phyloP scores from a whole-genome alignment of 2,888 invertebrate species.

The Tanytarsus gracilentus region DNA sequence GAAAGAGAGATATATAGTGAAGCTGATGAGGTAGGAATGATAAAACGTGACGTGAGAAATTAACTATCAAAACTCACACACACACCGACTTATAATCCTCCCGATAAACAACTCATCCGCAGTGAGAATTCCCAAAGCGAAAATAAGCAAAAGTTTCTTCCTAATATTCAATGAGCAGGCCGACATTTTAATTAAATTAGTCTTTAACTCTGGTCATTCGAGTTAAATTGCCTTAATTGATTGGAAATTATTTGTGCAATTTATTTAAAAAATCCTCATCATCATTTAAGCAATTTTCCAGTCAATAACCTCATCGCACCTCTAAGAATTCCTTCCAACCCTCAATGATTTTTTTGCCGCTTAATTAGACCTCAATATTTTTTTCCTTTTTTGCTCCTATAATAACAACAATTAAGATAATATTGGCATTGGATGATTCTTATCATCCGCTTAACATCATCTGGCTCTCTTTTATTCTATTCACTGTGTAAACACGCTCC shows the following conservation, averaged over 20 bases:
- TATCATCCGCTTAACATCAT: slow-evolving; percentile 14
- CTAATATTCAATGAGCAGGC: not conserved
- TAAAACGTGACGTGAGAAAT: slow-evolving; percentile 29
- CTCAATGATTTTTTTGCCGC: not conserved
- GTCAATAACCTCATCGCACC: not conserved
- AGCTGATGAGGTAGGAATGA: slow-evolving; percentile 14
- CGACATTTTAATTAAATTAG: not conserved
- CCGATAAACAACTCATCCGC: slow-evolving; percentile 24
- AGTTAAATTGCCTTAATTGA: too few relatives aligned
- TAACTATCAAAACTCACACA: slow-evolving; percentile 25
- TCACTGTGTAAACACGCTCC: not conserved
- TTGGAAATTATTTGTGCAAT: too few relatives aligned
- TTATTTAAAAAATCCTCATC: too few relatives aligned
- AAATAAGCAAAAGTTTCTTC: not conserved
- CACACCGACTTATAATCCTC: slow-evolving; percentile 18
- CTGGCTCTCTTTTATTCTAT: too few relatives aligned
- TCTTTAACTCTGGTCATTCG: too few relatives aligned
- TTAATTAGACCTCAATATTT: not conserved
- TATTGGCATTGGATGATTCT: slow-evolving; percentile 26
- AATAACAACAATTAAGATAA: slow-evolving; percentile 28
- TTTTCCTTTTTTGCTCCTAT: not conserved
- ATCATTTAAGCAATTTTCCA: too few relatives aligned
- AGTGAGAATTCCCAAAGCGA: not conserved
- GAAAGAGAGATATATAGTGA: too few relatives aligned
- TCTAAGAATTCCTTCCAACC: not conserved